Conservation (phyloP, 2,888 invertebrate species). For the Megamerina dolium region DNA sequence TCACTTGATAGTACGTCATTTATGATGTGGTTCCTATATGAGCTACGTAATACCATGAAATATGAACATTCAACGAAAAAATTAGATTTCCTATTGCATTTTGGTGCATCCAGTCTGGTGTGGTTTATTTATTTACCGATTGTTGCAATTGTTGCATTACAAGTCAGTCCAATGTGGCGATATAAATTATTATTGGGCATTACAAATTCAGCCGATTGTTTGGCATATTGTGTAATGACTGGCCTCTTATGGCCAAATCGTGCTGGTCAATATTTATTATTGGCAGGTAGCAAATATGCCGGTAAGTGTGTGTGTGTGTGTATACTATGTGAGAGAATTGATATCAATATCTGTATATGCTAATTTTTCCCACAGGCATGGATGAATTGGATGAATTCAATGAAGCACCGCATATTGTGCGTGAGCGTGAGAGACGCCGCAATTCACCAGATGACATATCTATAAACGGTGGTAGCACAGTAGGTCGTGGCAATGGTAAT, state of each 20-base stretch:
- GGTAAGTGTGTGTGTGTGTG: conserved; percentile 34
- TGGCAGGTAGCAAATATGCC: conserved; percentile 66
- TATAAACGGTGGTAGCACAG: conserved; percentile 25
- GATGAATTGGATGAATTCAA: conserved; percentile 88
- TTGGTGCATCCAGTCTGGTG: conserved; percentile 94
- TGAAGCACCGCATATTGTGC: conserved; percentile 79
- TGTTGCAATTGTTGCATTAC: conserved; percentile 85
- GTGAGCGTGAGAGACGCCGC: conserved; percentile 44
- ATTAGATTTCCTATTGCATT: conserved; percentile 88
- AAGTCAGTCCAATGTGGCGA: conserved; percentile 92
- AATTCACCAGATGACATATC: conserved; percentile 40
- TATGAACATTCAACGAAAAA: conserved; percentile 77
- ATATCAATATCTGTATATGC: neutral
- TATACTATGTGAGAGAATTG: neutral
- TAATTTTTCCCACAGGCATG: conserved; percentile 49
- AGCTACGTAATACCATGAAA: conserved; percentile 67
- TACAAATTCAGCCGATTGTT: conserved; percentile 90
- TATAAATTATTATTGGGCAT: conserved; percentile 91
- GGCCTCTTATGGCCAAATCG: conserved; percentile 94
- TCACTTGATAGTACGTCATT: conserved; percentile 72
- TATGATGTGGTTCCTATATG: conserved; percentile 82
- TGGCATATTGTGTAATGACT: conserved; percentile 91
- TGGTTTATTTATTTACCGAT: conserved; percentile 98
- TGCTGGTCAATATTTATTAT: conserved; percentile 83
- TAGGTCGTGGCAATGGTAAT: conserved; percentile 2